These are phyloP conservation scores for Sarcophaga peregrina DNA, from an alignment of 1,140 invertebrate genomes.

Conservation along the genomic window DNA sequence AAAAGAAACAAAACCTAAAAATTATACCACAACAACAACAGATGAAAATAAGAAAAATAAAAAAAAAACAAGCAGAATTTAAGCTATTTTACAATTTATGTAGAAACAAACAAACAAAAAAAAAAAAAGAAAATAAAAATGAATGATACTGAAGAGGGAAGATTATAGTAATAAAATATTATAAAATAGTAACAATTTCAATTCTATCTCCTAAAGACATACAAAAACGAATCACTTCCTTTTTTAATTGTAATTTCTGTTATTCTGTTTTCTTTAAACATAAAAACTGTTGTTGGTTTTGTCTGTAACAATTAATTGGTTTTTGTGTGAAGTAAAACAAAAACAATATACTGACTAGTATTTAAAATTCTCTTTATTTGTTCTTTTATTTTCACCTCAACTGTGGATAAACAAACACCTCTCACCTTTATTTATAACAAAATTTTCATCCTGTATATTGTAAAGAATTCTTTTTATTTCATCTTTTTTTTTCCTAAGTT, in stretches of 20 bases:
- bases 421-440: not conserved
- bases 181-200: conserved; percentile 36
- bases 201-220: not conserved
- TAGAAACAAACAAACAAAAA: conserved; percentile 18
- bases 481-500: not conserved
- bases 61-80: conserved; percentile 14
- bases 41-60: not conserved
- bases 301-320: too few relatives aligned
- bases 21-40: not conserved
- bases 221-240: too few relatives aligned
- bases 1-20: not conserved
- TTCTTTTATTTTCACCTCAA: not conserved
- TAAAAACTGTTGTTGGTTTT: too few relatives aligned
- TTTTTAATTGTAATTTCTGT: too few relatives aligned
- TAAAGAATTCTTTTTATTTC: not conserved
- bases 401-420: too few relatives aligned
- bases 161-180: conserved; percentile 29
- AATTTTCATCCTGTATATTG: not conserved
- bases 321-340: not conserved
- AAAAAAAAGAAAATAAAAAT: not conserved
- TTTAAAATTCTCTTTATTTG: not conserved
- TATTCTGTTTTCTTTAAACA: too few relatives aligned
- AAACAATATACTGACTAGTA: not conserved
- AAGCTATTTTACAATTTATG: conserved; percentile 38
- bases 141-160: conserved; percentile 20